These are phyloP conservation scores for Podilymbus podiceps DNA, from an alignment of 2,113 vertebrate genomes.

Conservation along the genomic window DNA sequence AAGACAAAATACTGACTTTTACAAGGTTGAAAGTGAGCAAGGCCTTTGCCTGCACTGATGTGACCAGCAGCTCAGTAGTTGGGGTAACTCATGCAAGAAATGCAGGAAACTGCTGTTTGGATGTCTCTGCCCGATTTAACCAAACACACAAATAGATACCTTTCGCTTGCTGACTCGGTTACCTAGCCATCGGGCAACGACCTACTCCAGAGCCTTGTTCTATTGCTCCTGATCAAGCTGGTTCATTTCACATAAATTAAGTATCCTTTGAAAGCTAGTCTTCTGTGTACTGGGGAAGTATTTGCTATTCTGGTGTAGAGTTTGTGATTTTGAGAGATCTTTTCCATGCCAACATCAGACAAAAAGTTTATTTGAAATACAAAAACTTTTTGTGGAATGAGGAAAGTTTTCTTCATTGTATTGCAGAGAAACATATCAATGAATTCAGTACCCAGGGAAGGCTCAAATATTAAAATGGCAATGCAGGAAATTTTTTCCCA, in stretches of 20 bases:
- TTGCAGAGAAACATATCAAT: neutral
- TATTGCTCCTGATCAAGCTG: neutral
- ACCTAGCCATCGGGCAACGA: neutral
- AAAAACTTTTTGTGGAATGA: neutral
- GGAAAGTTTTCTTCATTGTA: neutral
- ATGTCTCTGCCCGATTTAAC: neutral
- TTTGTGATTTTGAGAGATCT: neutral
- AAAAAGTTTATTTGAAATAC: neutral
- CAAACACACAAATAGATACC: neutral
- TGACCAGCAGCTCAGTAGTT: neutral
- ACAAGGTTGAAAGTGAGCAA: neutral
- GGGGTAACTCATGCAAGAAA: neutral
- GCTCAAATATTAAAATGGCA: neutral
- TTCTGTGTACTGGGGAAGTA: neutral
- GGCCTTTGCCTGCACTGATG: neutral
- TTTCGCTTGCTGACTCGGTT: neutral
- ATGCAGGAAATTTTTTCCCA: neutral
- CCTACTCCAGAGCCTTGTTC: neutral
- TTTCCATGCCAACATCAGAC: neutral
- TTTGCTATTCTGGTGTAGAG: neutral
- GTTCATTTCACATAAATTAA: neutral
- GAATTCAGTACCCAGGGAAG: neutral
- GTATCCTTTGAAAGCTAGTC: neutral
- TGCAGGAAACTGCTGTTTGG: neutral
- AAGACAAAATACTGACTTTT: neutral